Base-by-base conservation (phyloP, 2,888 invertebrate species). In the Spicauda simplicius region DNA sequence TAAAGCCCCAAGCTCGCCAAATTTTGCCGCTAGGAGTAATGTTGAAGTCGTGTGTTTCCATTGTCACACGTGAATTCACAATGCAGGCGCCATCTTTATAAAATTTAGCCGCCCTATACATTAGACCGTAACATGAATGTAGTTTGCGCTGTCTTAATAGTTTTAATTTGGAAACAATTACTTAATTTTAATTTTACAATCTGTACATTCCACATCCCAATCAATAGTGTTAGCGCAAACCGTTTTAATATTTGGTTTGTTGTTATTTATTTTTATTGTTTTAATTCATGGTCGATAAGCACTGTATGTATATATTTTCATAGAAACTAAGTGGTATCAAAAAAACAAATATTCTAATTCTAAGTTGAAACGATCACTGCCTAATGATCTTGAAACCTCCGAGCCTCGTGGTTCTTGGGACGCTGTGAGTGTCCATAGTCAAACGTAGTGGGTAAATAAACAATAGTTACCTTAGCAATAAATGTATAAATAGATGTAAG, bases 391-490 rank as follows among this genome's bases (percentile, higher is more conserved):
- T 77, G 61, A 68, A 80, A 80, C 77, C 83, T 82, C 81, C 73
- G 84, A 79, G 78, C 83, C 72, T 58, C 48, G 66, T 75, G 74
- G 83, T 80, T 82, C 77, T 75, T 54, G 79, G 83, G 86, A 86
- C 85, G 74, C 74, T 54, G 50, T 59, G 53, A 64, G 77, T 78
- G 88, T 87, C 88, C 88, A 87, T 90, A 90, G 90, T 90, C 90
- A 90, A 88, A 85, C 81, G 77, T 88, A 88, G 87, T 82, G 77
- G 79, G 77, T 86, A 86, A 83, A 81, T 85, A 74, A 73, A 76
- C 80, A 80, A 79, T 81, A 89, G 89, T 89, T 90, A 90, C 89
- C 88, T 80, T 89, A 86, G 83, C 69, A 73, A 71, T 87, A 85
- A 81, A 77, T 87, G 82, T 87, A 85, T 80, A 84, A 65, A 82